Base-by-base conservation (phyloP, 2,888 invertebrate species). In the Ochlodes sylvanus region DNA sequence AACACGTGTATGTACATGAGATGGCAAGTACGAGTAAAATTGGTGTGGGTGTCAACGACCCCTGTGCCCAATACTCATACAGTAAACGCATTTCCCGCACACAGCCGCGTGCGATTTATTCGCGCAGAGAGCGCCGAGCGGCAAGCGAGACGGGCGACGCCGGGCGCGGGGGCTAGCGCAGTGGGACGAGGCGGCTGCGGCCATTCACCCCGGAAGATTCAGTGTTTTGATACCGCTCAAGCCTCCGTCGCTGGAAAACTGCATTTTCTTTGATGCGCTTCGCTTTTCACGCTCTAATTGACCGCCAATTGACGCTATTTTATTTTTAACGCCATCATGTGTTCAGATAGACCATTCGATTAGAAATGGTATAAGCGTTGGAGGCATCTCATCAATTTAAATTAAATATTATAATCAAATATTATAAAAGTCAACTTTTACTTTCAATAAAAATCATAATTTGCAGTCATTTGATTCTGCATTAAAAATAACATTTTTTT, bases 141-240 rank as follows among this genome's bases (percentile, higher is more conserved):
- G 70, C 52, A 75, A 70, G 80, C 75, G 81, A 81, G 83, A 82
- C 82, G 80, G 77, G 84, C 82, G 82, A 75, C 81, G 86, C 79
- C 84, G 84, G 80, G 86, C 75, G 87, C 75, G 76, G 73, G 82
- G 82, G 82, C 80, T 82, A 82, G 81, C 79, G 83, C 79, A 82
- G 86, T 82, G 86, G 82, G 80, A 82, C 82, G 85, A 82, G 83
- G 83, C 79, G 74, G 77, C 77, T 73, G 78, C 80, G 93, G 92
- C 79, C 92, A 82, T 91, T 91, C 88, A 94, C 93, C 93, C 92
- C 93, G 92, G 90, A 92, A 92, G 90, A 94, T 92, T 87, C 92
- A 92, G 87, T 93, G 92, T 93, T 93, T 92, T 93, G 92, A 92
- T 93, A 92, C 89, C 87, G 87, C 87, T 80, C 83, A 83, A 90